These are phyloP conservation scores for Embiotoca jacksoni DNA, from an alignment of 2,113 vertebrate genomes.

Conservation along the genomic window DNA sequence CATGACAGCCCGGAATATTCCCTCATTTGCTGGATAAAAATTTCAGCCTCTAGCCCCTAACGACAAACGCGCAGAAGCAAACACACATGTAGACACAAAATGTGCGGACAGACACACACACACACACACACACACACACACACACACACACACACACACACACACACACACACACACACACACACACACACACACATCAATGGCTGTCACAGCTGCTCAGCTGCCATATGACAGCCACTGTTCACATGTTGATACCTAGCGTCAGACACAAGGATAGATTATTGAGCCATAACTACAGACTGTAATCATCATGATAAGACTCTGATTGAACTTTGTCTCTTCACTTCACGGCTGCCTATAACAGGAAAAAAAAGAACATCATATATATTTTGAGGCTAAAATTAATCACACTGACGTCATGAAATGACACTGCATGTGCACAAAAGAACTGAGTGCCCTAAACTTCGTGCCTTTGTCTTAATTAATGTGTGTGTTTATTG, in stretches of 20 bases:
- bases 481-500: not conserved
- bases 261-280: constrained; percentile 39
- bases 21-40: constrained; percentile 77
- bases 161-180: constrained; percentile 12
- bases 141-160: not conserved
- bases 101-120: not conserved
- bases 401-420: constrained; percentile 15
- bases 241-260: constrained; percentile 49
- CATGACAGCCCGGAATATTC: constrained; percentile 72
- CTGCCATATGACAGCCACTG: constrained; percentile 48
- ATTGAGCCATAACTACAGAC: constrained; percentile 24
- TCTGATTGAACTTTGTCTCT: constrained; percentile 10
- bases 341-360: not conserved
- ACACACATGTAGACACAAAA: constrained; percentile 27
- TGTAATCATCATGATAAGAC: constrained; percentile 22
- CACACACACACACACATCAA: constrained; percentile 33
- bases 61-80: constrained; percentile 52
- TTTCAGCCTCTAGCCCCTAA: constrained; percentile 69
- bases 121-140: constrained; percentile 25
- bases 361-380: not conserved
- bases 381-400: not conserved
- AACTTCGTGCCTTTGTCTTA: not conserved
- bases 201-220: constrained; percentile 53
- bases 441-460: not conserved
- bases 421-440: not conserved